These are phyloP conservation scores for Microcebus tavaratra DNA, from an alignment of 2,113 vertebrate species.

Conservation along the genomic window DNA sequence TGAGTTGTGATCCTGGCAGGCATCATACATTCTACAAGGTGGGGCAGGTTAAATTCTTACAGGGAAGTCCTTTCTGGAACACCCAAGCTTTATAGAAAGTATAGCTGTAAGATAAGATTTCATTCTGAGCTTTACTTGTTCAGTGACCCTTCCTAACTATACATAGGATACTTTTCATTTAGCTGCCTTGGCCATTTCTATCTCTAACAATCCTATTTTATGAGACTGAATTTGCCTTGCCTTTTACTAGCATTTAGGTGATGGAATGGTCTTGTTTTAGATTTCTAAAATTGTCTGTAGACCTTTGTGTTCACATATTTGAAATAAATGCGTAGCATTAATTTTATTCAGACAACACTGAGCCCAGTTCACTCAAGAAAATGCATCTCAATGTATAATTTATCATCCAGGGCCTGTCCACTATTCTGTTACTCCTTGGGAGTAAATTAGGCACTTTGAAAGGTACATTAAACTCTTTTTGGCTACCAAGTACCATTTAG, in stretches of 20 bases:
- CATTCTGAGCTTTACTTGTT: background rate
- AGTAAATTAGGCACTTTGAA: conserved; percentile 75
- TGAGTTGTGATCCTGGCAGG: conserved; percentile 18
- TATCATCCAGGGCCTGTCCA: conserved; percentile 61
- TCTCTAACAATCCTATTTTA: background rate
- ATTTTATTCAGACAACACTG: conserved; percentile 73
- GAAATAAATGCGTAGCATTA: conserved; percentile 73
- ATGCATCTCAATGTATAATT: conserved; percentile 64
- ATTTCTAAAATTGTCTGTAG: conserved; percentile 66
- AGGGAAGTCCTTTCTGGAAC: conserved; percentile 48
- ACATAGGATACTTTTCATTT: background rate
- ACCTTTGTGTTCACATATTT: conserved; percentile 64
- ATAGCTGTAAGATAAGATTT: background rate
- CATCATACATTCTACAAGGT: conserved; percentile 33
- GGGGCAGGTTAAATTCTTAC: conserved; percentile 37
- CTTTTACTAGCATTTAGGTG: background rate
- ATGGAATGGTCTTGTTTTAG: conserved; percentile 24
- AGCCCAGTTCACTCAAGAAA: conserved; percentile 65
- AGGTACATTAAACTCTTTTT: conserved; percentile 70
- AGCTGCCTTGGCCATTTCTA: background rate
- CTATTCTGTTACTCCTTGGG: conserved; percentile 53
- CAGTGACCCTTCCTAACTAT: background rate
- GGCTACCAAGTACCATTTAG: conserved; percentile 62
- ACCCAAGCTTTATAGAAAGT: conserved; percentile 18
- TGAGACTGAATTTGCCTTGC: conserved; percentile 6